Evolutionary conservation across 2,113 vertebrate genomes (phyloP), one percentile per base, ranked within the genome.

Genomic region (Natator depressus): DNA sequence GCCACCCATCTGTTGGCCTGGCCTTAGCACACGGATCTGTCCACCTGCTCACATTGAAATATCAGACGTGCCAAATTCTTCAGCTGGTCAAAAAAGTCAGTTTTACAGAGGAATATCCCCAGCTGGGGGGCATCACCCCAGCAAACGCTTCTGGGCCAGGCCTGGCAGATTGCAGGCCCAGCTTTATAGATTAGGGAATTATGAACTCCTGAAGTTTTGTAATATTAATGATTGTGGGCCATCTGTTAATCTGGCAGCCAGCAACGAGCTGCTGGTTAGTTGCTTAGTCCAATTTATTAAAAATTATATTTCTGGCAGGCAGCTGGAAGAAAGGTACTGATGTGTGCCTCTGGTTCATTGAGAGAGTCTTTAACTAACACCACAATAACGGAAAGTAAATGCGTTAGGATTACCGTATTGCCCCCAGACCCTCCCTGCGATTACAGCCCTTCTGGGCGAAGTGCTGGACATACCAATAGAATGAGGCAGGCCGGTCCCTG

Each of bases 211-310:
- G 35, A 82, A 85, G 89, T 79, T 90, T 2, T 93, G 89, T 87
- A 97, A 95, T 96, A 95, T 94, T 95, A 96, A 97, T 91, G 91
- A 91, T 11, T 1, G 8, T 1, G 7, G 65, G 72, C 97, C 97
- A 97, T 97, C 97, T 97, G 97, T 78, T 82, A 82, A 91, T 24
- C 84, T 72, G 85, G 82, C 92, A 91, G 88, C 27, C 84, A n/a
- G 88, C n/a, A 54, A 47, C 1, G 2, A 91, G 78, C 75, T 29
- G 29, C 0, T 13, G 54, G 31, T 49, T 4, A 24, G 46, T 79
- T 13, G 62, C 78, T 59, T 8, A 5, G 85, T 5, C 46, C 79
- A 1, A 88, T 85, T 82, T 85, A 93, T 91, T 84, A 80, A 89
- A 35, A 3, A 0, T 49, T 12, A 55, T 6, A 38, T 91, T 89